Evolutionary conservation across 2,113 vertebrate genomes (phyloP), one percentile per base, ranked within the genome.

Genomic region (Glareola pratincola): DNA sequence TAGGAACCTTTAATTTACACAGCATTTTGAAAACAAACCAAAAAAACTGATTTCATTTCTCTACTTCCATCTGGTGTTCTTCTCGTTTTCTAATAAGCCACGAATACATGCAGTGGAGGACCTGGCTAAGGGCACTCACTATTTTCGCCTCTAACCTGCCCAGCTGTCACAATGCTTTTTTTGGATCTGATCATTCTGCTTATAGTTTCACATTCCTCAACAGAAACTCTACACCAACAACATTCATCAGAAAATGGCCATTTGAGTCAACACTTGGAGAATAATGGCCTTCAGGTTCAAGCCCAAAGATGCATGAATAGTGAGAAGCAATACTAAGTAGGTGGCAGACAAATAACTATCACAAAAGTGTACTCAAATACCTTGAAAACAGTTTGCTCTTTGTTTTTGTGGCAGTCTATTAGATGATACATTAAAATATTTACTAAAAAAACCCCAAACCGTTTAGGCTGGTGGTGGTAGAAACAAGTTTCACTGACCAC

Each of bases 121-220:
- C 69, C 79, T 79, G 59, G 50, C 56, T 77, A 66, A 92, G 41
- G 66, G 41, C 74, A 63, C 32, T 88, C 78, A 69, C n/a, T 85
- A 60, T 88, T 95, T 88, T 88, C 0, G 6, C 62, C 66, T 90
- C 88, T 92, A 95, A 92, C 92, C 92, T 97, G 88, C 64, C 94
- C 93, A 96, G 95, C 93, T 96, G 94, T 96, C 96, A 96, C 88
- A 96, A 96, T 85, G 94, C 92, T 97, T 96, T 96, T 96, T 95
- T 96, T 96, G 95, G 92, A 97, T 67, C 63, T 45, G 74, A 51
- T 41, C 62, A 62, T 84, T 89, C 90, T 92, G 85, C 91, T 95
- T 89, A 75, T 67, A 91, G 85, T 60, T 94, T 84, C 89, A 90
- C 95, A 97, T 97, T 95, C 92, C 77, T 96, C 86, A 85, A 78